Evolutionary conservation across 2,888 invertebrate genomes (phyloP), one percentile per base, ranked within the genome.

Genomic region (Orthosia gracilis): DNA sequence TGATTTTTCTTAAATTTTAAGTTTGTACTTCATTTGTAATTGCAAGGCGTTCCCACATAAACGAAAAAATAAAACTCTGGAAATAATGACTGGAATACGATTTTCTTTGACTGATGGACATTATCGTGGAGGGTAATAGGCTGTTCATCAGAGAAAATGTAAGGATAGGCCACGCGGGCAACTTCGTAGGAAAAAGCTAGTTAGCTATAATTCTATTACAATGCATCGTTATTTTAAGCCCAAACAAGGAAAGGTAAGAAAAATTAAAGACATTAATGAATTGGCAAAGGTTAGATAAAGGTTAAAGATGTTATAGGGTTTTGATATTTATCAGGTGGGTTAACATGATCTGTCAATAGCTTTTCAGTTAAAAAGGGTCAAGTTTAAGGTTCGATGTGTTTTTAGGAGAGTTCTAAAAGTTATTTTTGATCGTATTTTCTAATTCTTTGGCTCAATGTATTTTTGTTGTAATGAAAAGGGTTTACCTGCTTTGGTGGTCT

Each of bases 301-400:
- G 52, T 62, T 23, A 49, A 9, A 63, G 21, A 65, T 52, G 12
- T 50, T 58, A 50, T 45, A 15, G 21, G n/a, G 23, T 69, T 17
- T 59, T 70, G 47, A 47, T 54, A 15, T 54, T 54, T 59, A 26
- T 18, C 17, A n/a, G 54, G 47, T 15, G 21, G 17, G 26, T 70
- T 59, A 23, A 52, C 23, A 69, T n/a, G 11, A 52, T 47, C 59
- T 52, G 15, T 18, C 21, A 50, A 47, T 52, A 45, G 26, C 52
- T 21, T 61, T 72, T 61, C 31, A 49, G 12, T 55, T 61, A 5
- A 7, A 61, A 54, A 18, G 21, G 40, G 45, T 47, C n/a, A 31
- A 45, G n/a, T 52, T 21, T 49, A 55, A 40, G 57, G 55, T 40
- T 70, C 4, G 11, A 26, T 54, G 61, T 71, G 72, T 71, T 23